Base-by-base conservation (phyloP, 1,140 invertebrate species). In the Meloidogyne floridensis region DNA sequence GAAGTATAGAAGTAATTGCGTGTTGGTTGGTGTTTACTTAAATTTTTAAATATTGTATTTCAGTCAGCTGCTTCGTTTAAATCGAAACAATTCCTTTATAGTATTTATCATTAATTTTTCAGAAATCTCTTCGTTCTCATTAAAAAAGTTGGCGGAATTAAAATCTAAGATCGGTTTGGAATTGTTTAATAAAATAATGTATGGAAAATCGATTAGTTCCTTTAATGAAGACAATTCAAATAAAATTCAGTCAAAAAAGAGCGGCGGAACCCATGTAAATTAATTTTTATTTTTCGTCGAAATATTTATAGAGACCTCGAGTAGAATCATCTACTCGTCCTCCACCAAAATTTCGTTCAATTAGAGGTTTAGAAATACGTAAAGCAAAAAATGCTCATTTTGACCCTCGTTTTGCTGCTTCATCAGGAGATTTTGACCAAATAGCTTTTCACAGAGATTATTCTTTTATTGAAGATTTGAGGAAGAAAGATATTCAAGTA, bases 401-500 rank as follows among this genome's bases (percentile, higher is more conserved):
- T 42, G 82, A 83, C 56, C 82, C 80, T 32, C 72, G 80, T 15
- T 83, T 83, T 69, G 42, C 80, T n/a, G 20, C 47, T 53, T 72
- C 80, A 3, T 72, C 80, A 11, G 81, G 80, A 11, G 53, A 81
- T 18, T 82, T 81, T 59, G 81, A 82, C 56, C 80, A 82, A 15
- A 47, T 73, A 20, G 53, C 43, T 13, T 82, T 82, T 80, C 79
- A 81, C 59, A 53, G 74, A 53, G 80, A 82, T 69, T 82, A 82
- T 42, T 42, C 79, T 54, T 82, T 82, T 75, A n/a, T 82, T 20
- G 69, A 82, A n/a, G 81, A 82, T 69, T 51, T 82, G 4, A 72
- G 75, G 32, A 72, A 56, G 56, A 80, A 42, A 10, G 81, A 82
- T 10, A 82, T 82, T 53, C 51, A 81, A 75, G 81, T 82, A 82